Base-by-base conservation (phyloP, 2,888 invertebrate species). In the Saturnia pavonia region DNA sequence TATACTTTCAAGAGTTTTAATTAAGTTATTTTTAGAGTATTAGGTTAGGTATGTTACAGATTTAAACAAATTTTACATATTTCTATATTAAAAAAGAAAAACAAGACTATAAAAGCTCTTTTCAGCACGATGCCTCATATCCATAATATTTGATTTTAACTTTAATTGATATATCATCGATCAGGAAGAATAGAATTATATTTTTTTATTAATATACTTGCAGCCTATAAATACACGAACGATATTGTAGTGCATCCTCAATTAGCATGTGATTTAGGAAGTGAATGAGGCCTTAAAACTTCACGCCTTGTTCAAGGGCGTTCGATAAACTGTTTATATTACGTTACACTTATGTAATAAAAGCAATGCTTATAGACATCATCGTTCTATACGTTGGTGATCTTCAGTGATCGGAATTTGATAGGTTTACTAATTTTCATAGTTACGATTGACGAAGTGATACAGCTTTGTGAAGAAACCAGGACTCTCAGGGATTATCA, bases 271-370 rank as follows among this genome's bases (percentile, higher is more conserved):
- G 34, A 65, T 65, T 34, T 65, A 40, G 65, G 65, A 65, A 65
- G 65, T 40, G 65, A 27, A 34, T 34, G 63, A 40, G 40, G 65
- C 40, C 34, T 65, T 14, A n/a, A 40, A 65, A 65, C 65, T 9
- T 65, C 65, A 65, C 65, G 65, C 65, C 40, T 65, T 19, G 40
- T 40, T 40, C 65, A 65, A 65, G 65, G 65, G 65, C 65, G 9
- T n/a, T 40, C 12, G 40, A 27, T 40, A 65, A 40, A 9, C 19
- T 19, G 19, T 65, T 65, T 65, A 9, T 65, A 65, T 65, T 65
- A 65, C 65, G 27, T 63, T 19, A 63, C 54, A 54, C 22, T 54
- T 54, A 54, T 54, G 22, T 54, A 54, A 22, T 11, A 54, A 54
- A 54, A 3, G 54, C 22, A 51, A 54, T 54, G 22, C 54, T 22